These are phyloP conservation scores for Diprion similis DNA, from an alignment of 1,140 invertebrate species.

Conservation along the genomic window DNA sequence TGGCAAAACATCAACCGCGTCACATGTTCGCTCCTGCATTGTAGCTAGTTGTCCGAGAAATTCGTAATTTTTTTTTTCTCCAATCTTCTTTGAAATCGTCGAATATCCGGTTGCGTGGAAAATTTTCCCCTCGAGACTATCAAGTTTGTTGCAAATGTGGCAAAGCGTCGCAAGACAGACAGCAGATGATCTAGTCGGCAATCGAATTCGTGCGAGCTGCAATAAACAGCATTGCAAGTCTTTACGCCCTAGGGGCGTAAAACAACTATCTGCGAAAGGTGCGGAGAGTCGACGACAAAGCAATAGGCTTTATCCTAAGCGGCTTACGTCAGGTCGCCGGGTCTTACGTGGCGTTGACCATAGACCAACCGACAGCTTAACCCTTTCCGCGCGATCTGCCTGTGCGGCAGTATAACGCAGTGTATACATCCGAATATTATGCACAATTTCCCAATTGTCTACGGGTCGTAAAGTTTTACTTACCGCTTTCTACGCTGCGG, in stretches of 20 bases:
- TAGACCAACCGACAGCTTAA: not conserved
- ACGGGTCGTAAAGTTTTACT: not conserved
- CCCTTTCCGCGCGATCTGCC: not conserved
- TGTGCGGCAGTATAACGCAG: too few species aligned
- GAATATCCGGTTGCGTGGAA: too few species aligned
- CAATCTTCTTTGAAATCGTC: too few species aligned
- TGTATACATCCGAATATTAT: not conserved
- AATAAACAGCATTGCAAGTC: not conserved
- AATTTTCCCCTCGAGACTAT: too few species aligned
- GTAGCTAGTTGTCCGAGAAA: too few species aligned
- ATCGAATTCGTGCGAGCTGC: not conserved
- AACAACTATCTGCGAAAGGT: not conserved
- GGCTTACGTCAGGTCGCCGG: slow-evolving; percentile 6
- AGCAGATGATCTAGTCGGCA: not conserved
- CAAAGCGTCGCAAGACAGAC: too few species aligned
- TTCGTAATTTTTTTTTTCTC: too few species aligned
- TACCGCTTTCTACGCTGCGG: not conserved
- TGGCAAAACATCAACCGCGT: not conserved
- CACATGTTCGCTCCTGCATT: not conserved
- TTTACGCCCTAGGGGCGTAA: not conserved
- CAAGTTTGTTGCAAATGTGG: too few species aligned
- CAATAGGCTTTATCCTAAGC: not conserved
- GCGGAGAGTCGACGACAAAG: too few species aligned
- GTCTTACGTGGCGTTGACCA: not conserved
- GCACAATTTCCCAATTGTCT: too few species aligned